phyloP scores from a whole-genome alignment of 1,140 invertebrate species.

The Lerema accius region DNA sequence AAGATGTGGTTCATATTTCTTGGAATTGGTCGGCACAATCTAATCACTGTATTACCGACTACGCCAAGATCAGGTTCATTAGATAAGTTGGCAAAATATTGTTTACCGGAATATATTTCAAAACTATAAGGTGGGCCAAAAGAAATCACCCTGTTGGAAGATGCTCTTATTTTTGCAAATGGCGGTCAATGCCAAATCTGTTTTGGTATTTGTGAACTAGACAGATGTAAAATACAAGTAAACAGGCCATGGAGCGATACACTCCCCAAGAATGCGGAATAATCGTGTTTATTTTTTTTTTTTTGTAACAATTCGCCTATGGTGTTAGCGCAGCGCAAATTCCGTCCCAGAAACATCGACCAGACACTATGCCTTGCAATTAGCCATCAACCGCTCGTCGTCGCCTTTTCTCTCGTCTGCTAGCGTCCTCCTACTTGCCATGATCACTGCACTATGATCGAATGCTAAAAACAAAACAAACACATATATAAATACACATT shows the following conservation, averaged over 20 bases:
- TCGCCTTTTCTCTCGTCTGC: too few relatives aligned
- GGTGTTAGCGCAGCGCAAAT: background rate
- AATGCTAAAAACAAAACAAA: too few relatives aligned
- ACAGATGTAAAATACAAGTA: background rate
- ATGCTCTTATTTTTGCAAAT: background rate
- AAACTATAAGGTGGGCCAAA: background rate
- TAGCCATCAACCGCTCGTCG: too few relatives aligned
- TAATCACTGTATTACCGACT: slow-evolving; percentile 41
- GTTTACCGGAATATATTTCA: too few relatives aligned
- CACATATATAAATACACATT: too few relatives aligned
- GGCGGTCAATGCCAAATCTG: background rate
- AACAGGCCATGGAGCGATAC: background rate
- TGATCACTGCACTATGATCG: too few relatives aligned
- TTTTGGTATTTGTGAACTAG: background rate
- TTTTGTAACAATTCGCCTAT: background rate
- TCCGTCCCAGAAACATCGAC: too few relatives aligned
- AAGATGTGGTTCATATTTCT: slow-evolving; percentile 56
- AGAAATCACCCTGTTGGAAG: background rate
- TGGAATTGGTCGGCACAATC: slow-evolving; percentile 44
- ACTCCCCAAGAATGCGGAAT: background rate
- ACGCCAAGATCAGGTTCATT: slow-evolving; percentile 42
- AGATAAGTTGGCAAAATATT: slow-evolving; percentile 1
- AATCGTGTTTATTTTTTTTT: background rate
- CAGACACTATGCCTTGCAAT: too few relatives aligned
- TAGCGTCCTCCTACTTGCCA: too few relatives aligned